Conservation (phyloP, 2,888 invertebrate species). For the Cotesia congregata region DNA sequence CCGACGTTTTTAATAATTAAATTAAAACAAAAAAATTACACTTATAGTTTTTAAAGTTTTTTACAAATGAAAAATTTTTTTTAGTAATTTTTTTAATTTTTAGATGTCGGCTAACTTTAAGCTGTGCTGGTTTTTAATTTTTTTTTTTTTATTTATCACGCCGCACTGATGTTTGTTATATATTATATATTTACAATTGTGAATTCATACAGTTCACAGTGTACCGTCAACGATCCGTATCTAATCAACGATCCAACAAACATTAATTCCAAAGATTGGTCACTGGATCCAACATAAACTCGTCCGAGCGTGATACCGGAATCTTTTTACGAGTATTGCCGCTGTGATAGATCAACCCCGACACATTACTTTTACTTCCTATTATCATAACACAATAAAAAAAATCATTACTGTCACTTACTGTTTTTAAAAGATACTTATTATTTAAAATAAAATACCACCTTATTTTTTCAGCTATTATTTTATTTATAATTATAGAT, state of each 20-base stretch:
- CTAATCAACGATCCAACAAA: slow-evolving; percentile 25
- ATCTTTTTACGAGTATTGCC: neutral
- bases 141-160: neutral
- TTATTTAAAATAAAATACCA: neutral
- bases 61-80: too few relatives aligned
- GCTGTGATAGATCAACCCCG: slow-evolving; percentile 1
- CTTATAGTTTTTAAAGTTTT: too few relatives aligned
- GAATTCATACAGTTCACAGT: neutral
- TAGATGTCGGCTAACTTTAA: neutral
- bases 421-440: too few relatives aligned
- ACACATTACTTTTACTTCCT: slow-evolving; percentile 12
- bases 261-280: slow-evolving; percentile 15
- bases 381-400: neutral
- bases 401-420: neutral
- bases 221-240: slow-evolving; percentile 17
- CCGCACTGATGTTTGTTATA: neutral
- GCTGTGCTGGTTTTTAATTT: neutral
- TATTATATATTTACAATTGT: neutral
- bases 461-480: neutral
- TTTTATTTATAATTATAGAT: too few relatives aligned
- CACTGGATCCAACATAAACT: slow-evolving; percentile 3
- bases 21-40: too few relatives aligned
- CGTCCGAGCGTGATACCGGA: slow-evolving; percentile 1
- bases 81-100: too few relatives aligned
- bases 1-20: too few relatives aligned